phyloP scores from a whole-genome alignment of 2,113 vertebrate genomes.

The Halcyon senegalensis region DNA sequence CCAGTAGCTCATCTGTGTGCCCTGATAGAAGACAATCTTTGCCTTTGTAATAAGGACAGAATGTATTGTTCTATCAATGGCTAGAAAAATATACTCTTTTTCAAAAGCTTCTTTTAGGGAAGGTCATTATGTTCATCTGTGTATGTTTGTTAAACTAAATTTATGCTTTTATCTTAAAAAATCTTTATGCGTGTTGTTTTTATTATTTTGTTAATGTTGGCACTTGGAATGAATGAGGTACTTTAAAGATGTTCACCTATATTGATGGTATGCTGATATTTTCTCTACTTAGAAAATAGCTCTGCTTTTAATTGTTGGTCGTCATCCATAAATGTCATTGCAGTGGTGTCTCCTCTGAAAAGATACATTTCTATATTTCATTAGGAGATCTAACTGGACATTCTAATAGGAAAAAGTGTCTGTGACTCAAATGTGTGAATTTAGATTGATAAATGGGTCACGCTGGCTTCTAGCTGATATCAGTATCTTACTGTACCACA shows the following conservation, averaged over 20 bases:
- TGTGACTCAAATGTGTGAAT: background rate
- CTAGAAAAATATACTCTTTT: background rate
- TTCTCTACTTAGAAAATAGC: background rate
- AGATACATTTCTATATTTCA: background rate
- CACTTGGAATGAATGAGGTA: background rate
- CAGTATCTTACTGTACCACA: background rate
- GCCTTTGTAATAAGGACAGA: background rate
- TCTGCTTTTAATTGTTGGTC: background rate
- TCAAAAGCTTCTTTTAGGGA: background rate
- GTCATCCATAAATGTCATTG: background rate
- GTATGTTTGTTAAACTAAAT: background rate
- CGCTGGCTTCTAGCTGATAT: background rate
- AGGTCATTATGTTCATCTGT: background rate
- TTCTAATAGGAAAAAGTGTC: background rate
- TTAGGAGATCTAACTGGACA: background rate
- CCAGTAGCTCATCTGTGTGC: background rate
- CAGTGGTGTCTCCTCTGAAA: background rate
- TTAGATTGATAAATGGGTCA: background rate
- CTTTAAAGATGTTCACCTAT: background rate
- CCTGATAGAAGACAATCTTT: background rate
- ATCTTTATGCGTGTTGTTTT: background rate
- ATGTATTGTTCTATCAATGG: background rate
- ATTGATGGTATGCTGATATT: background rate
- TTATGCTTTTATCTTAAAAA: background rate
- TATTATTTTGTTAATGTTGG: background rate